phyloP scores from a whole-genome alignment of 2,888 invertebrate species.

The Caenorhabditis plicata region DNA sequence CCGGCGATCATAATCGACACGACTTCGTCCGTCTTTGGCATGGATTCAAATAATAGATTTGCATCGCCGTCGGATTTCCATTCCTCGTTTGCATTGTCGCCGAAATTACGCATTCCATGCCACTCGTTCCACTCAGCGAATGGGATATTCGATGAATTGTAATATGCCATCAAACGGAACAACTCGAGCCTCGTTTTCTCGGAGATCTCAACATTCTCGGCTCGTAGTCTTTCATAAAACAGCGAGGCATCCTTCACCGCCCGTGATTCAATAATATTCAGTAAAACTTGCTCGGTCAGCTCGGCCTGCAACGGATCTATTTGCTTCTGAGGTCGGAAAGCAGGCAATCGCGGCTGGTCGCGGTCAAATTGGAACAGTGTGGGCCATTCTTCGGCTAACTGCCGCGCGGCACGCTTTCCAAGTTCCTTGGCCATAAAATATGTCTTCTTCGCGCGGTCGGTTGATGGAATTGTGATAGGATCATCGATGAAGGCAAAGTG shows the following conservation, averaged over 20 bases:
- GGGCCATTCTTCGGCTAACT: conserved; percentile 64
- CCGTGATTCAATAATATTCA: conserved; percentile 38
- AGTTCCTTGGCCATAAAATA: conserved; percentile 61
- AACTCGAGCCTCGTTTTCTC: conserved; percentile 34
- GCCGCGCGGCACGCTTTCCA: conserved; percentile 59
- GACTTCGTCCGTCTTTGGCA: conserved; percentile 46
- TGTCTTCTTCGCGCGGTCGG: conserved; percentile 29
- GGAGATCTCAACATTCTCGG: conserved; percentile 41
- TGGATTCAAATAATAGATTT: conserved; percentile 54
- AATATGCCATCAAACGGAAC: conserved; percentile 55
- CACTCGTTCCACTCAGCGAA: conserved; percentile 53
- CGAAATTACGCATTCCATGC: conserved; percentile 54
- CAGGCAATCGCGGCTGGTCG: conserved; percentile 59
- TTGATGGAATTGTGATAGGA: conserved; percentile 70
- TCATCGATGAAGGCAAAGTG: conserved; percentile 90
- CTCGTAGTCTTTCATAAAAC: conserved; percentile 55
- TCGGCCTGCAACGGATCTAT: conserved; percentile 47
- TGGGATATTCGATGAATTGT: conserved; percentile 53
- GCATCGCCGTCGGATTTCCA: conserved; percentile 48
- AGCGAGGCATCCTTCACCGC: conserved; percentile 50
- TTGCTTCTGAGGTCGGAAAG: conserved; percentile 54
- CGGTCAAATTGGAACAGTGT: conserved; percentile 63
- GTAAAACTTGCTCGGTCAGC: conserved; percentile 48
- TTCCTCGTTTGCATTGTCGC: conserved; percentile 9
- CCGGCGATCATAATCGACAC: conserved; percentile 55